Percentiles rank a stretch among this genome's conserved stretches.
These are phyloP conservation scores for Calliopum simillimum DNA, from an alignment of 2,888 invertebrate genomes.

Conservation along the genomic window DNA sequence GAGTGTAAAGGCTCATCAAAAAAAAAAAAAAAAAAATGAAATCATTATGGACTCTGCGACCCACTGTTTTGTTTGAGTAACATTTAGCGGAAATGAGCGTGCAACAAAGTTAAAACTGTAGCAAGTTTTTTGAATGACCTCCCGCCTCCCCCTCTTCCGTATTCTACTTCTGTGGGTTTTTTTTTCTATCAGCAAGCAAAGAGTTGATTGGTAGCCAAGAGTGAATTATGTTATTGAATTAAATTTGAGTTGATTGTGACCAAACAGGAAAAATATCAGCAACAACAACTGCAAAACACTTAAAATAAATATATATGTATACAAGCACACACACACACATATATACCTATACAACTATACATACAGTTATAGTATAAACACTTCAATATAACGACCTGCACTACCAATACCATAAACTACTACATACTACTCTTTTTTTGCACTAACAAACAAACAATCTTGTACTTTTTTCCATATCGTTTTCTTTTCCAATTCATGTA, in stretches of 20 bases:
- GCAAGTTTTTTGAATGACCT: slow-evolving; percentile 4
- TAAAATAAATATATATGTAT: background rate
- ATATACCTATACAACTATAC: too few relatives aligned
- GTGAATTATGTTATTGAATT: slow-evolving; percentile 64
- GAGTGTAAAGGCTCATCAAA: too few relatives aligned
- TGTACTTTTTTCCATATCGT: slow-evolving; percentile 50
- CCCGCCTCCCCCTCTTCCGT: background rate
- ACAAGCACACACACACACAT: background rate
- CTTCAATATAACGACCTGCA: background rate
- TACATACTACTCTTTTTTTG: background rate
- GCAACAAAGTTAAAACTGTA: background rate
- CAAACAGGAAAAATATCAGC: slow-evolving; percentile 31
- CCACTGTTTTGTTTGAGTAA: too few relatives aligned
- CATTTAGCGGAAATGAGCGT: background rate
- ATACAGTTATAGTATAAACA: too few relatives aligned
- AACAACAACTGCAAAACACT: background rate
- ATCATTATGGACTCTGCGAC: too few relatives aligned
- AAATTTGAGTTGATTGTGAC: slow-evolving; percentile 62
- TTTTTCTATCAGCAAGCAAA: background rate
- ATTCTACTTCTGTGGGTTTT: too few relatives aligned
- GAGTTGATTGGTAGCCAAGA: slow-evolving; percentile 42
- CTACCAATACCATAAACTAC: background rate
- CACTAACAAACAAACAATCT: slow-evolving; percentile 52
- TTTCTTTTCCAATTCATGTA: slow-evolving; percentile 64
- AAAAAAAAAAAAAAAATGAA: too few relatives aligned